Evolutionary conservation across 2,797 vertebrate species (phyloP), one percentile per base, ranked within the genome.

Genomic region (Hipposideros larvatus): DNA sequence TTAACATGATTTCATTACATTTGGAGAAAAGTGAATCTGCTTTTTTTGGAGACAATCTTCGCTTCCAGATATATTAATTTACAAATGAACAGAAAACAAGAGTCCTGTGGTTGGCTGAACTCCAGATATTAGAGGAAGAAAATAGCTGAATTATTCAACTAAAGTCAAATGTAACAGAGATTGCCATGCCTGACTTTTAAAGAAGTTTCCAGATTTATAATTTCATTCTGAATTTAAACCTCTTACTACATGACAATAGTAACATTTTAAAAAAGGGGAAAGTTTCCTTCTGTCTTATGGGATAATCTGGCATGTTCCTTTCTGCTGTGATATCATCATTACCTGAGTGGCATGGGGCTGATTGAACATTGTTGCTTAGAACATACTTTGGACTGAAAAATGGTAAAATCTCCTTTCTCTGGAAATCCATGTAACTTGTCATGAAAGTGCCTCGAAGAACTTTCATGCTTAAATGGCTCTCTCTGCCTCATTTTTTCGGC

Each of bases 41-140:
- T 71, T 71, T 92, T 19, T 53, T 48, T 41, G 53, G 61, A 95
- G 77, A 78, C 68, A 7, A 8, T 83, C 63, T 96, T 90, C 2
- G 7, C 55, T 93, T 82, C 70, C 65, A 96, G 91, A 94, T 70
- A 91, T 31, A 70, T 89, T 70, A 78, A 87, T 84, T 94, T 87
- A 80, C 31, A 80, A 94, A 96, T 63, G 63, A 91, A 68, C 26
- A 90, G 83, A 51, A 90, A 91, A 57, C 82, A 77, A 88, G 57
- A 24, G 78, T 93, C 83, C 55, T 66, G 22, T 0, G 0, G 37
- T 71, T 89, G 83, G 90, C 75, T 28, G 26, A 79, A 66, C 46
- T 57, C 66, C 46, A 80, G 79, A 46, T 9, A 55, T 66, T 43
- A 66, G 43, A 61, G 48, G 51, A 79, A 71, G 63, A 83, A 80